A percentile compares a stretch with the other conserved stretches of the same genome.
Conservation (phyloP, 2,888 invertebrate genomes). For the Rotaria magnacalcarata region DNA sequence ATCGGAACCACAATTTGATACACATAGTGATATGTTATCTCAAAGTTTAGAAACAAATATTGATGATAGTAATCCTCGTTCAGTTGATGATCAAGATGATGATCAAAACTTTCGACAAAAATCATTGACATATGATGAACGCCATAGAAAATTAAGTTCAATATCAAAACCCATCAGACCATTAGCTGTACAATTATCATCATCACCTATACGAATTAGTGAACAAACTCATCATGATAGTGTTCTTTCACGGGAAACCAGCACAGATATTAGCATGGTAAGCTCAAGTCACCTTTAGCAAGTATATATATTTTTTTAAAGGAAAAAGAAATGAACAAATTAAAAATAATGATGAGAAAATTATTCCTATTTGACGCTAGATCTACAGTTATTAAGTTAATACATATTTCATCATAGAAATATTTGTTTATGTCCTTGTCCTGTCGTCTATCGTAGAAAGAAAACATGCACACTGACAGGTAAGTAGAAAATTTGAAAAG, state of each 20-base stretch:
- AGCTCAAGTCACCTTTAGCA: background rate
- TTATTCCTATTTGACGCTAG: background rate
- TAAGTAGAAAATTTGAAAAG: background rate
- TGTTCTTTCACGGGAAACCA: background rate
- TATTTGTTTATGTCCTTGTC: background rate
- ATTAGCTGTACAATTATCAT: background rate
- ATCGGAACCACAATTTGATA: constrained; percentile 19
- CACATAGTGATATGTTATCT: background rate
- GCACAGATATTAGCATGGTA: background rate
- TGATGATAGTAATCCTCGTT: background rate
- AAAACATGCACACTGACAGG: background rate
- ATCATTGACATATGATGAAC: constrained; percentile 14
- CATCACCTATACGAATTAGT: background rate
- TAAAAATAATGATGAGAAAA: background rate
- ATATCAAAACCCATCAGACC: background rate
- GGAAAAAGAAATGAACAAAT: background rate
- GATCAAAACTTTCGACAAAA: background rate
- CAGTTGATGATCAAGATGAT: constrained; percentile 18
- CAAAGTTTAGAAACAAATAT: constrained; percentile 21
- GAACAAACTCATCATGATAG: background rate
- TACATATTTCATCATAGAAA: background rate
- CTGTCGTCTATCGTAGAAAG: background rate
- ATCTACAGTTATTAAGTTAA: background rate
- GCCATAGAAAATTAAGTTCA: background rate
- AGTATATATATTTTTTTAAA: too few relatives aligned